Evolutionary conservation across 1,140 invertebrate species (phyloP).

Genomic region (Chionoecetes opilio): DNA sequence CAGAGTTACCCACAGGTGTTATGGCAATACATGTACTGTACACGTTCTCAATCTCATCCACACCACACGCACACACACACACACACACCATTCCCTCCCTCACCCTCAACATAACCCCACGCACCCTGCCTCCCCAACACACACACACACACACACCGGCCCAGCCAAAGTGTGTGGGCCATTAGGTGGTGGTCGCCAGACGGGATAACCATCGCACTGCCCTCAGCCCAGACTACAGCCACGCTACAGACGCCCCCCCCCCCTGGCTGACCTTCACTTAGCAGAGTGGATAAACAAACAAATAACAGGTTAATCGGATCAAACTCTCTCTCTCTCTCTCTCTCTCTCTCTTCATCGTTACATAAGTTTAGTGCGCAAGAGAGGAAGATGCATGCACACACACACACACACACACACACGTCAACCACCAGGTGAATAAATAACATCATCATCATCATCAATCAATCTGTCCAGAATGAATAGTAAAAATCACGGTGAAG

Average conservation of each 20-base stretch:
- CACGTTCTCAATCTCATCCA: neutral
- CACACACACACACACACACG: constrained; percentile 37
- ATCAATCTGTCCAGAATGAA: neutral
- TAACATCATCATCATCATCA: neutral
- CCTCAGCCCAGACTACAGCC: neutral
- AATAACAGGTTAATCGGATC: neutral
- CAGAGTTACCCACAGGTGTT: neutral
- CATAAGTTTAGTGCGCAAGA: neutral
- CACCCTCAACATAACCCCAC: neutral
- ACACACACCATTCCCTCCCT: neutral
- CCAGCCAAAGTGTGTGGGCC: too few species aligned
- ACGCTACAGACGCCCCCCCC: neutral
- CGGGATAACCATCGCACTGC: neutral
- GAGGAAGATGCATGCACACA: constrained; percentile 31
- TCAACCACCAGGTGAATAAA: neutral
- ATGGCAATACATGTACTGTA: neutral
- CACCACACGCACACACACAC: neutral
- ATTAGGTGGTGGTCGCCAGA: too few species aligned
- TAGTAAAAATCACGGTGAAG: neutral
- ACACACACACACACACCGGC: neutral
- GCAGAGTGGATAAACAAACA: constrained; percentile 29
- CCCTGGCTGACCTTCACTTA: neutral
- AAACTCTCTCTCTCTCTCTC: constrained; percentile 44
- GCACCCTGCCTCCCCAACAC: neutral
- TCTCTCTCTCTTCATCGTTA: constrained; percentile 34